Conservation (phyloP, 2,888 invertebrate species). For the Drosophila prostipennis region DNA sequence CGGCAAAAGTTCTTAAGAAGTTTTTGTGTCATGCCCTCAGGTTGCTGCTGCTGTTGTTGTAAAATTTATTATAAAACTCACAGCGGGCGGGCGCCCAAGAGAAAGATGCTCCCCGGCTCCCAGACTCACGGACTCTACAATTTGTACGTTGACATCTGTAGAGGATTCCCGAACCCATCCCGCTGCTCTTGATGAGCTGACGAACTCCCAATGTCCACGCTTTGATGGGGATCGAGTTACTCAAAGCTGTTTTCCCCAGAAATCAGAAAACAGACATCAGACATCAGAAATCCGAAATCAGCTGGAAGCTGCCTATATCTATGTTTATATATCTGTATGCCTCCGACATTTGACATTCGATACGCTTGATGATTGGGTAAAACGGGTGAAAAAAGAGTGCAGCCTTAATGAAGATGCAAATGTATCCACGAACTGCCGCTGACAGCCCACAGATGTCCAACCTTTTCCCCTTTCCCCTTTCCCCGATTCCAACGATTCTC, state of each 20-base stretch:
- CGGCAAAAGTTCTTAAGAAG: conserved; percentile 76
- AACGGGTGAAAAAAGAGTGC: conserved; percentile 21
- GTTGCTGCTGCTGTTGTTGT: conserved; percentile 56
- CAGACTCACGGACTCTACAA: conserved; percentile 9
- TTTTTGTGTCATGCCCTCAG: conserved; percentile 70
- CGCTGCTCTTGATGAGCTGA: conserved; percentile 44
- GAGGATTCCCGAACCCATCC: conserved; percentile 1
- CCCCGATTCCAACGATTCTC: neutral
- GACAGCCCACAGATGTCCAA: conserved; percentile 61
- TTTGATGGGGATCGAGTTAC: conserved; percentile 60
- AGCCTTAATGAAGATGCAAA: conserved; percentile 76
- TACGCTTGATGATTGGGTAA: conserved; percentile 60
- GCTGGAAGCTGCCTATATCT: conserved; percentile 42
- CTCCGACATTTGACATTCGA: conserved; percentile 48
- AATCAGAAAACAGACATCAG: conserved; percentile 7
- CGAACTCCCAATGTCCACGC: conserved; percentile 51
- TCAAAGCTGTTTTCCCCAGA: conserved; percentile 37
- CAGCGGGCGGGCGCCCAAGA: conserved; percentile 50
- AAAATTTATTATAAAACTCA: conserved; percentile 67
- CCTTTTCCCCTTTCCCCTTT: neutral
- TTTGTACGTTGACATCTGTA: conserved; percentile 61
- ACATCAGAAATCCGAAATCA: conserved; percentile 12
- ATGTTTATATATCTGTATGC: conserved; percentile 7
- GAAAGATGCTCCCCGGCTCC: neutral
- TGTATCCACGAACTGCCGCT: conserved; percentile 51